These are phyloP conservation scores for Tricholaema leucomelas DNA, from an alignment of 2,113 vertebrate genomes.

Conservation along the genomic window DNA sequence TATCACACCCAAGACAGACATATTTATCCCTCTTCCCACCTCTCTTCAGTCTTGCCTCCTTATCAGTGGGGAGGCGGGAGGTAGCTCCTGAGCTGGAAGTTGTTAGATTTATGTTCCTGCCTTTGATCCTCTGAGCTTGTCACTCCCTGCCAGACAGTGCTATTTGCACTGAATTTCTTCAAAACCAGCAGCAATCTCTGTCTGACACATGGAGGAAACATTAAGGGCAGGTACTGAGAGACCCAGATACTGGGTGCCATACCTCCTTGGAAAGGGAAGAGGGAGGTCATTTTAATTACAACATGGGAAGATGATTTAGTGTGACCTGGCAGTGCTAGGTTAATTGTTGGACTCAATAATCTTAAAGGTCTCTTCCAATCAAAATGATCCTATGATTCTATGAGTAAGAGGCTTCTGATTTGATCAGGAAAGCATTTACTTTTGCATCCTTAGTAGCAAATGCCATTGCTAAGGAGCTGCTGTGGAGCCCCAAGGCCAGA, in stretches of 20 bases:
- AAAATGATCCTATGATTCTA: no score
- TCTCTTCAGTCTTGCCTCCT: neutral
- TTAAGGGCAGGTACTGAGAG: neutral
- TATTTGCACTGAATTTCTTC: constrained; percentile 6
- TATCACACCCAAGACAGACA: neutral
- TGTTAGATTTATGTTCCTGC: constrained; percentile 27
- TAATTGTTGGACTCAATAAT: no score
- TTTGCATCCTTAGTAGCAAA: neutral
- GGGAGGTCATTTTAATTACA: neutral
- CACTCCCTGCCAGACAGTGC: neutral
- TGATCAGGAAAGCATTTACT: neutral
- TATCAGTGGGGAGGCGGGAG: neutral
- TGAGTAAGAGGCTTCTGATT: neutral
- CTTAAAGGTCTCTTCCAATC: no score
- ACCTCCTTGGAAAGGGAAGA: neutral
- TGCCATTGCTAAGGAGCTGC: neutral
- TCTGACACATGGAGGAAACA: neutral
- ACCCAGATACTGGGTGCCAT: neutral
- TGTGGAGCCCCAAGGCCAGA: neutral
- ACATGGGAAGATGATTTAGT: neutral
- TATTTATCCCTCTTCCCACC: neutral
- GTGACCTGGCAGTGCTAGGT: no score
- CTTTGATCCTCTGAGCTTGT: constrained; percentile 26
- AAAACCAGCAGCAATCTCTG: neutral
- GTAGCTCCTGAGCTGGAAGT: neutral